Conservation (phyloP, 2,113 vertebrate genomes). For the Scatophagus argus region DNA sequence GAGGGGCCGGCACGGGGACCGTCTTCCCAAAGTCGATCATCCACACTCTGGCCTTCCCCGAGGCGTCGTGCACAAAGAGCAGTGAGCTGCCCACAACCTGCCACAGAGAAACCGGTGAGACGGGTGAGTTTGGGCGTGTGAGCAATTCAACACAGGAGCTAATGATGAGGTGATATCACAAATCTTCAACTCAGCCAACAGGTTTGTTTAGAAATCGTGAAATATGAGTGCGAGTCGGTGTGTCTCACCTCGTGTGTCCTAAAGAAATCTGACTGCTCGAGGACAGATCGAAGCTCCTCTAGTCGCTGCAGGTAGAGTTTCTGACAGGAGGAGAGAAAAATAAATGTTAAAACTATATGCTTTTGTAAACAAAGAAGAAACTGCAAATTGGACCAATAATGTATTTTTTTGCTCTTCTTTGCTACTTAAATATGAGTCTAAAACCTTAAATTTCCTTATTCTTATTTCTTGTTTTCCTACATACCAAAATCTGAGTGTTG, state of each 20-base stretch:
- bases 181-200: constrained; percentile 3
- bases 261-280: constrained; percentile 90
- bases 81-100: constrained; percentile 94
- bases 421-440: not conserved
- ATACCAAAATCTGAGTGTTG: constrained; percentile 86
- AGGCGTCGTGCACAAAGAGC: constrained; percentile 90
- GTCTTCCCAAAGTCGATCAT: constrained; percentile 98
- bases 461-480: too few relatives aligned
- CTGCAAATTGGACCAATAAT: not conserved
- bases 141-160: not conserved
- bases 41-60: constrained; percentile 89
- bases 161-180: not conserved
- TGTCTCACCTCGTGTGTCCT: constrained; percentile 88
- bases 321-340: constrained; percentile 69
- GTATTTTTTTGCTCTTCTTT: not conserved
- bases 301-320: constrained; percentile 85
- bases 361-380: not conserved
- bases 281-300: constrained; percentile 82
- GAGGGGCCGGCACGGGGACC: constrained; percentile 80
- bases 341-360: not conserved
- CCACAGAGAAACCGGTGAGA: not conserved
- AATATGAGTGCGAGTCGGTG: not conserved
- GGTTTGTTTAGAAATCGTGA: constrained; percentile 22
- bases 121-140: not conserved
- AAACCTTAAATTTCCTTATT: not conserved